Conservation (phyloP, 2,888 invertebrate genomes). For the Trichopoda pennipes region DNA sequence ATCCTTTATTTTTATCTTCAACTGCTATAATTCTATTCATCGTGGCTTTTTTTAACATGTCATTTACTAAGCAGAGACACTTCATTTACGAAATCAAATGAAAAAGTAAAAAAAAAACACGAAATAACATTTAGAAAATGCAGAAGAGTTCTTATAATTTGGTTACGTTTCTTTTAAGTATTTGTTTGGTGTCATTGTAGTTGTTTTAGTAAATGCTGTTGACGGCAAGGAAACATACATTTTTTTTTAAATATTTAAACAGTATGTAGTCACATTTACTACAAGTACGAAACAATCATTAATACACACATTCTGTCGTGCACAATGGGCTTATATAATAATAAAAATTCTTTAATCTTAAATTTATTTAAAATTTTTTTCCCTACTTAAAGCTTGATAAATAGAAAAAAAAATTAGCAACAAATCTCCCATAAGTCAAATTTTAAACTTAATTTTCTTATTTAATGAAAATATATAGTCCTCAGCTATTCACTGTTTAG, state of each 20-base stretch:
- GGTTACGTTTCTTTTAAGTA: conserved; percentile 47
- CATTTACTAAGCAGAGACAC: conserved; percentile 60
- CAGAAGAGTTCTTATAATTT: conserved; percentile 56
- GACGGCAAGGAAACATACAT: conserved; percentile 58
- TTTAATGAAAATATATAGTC: no score
- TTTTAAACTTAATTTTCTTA: no score
- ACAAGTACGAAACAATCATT: conserved; percentile 28
- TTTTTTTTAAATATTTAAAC: conserved; percentile 49
- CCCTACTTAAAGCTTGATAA: no score
- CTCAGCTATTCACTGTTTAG: no score
- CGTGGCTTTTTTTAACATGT: conserved; percentile 16
- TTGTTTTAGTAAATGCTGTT: conserved; percentile 37
- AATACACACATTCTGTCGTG: conserved; percentile 20
- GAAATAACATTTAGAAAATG: conserved; percentile 34
- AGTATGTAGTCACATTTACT: conserved; percentile 54
- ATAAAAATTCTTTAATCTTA: neutral
- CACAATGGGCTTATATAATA: conserved; percentile 11
- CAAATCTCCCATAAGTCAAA: no score
- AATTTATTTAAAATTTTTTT: no score
- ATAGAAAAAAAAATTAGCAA: no score
- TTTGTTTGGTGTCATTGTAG: conserved; percentile 5
- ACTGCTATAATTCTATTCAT: conserved; percentile 14
- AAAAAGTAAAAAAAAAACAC: conserved; percentile 11
- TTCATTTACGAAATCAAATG: conserved; percentile 60
- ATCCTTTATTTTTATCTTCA: no score